Evolutionary conservation across 1,140 invertebrate genomes (phyloP), one percentile per base, ranked within the genome.

Genomic region (Eulimnadia texana): DNA sequence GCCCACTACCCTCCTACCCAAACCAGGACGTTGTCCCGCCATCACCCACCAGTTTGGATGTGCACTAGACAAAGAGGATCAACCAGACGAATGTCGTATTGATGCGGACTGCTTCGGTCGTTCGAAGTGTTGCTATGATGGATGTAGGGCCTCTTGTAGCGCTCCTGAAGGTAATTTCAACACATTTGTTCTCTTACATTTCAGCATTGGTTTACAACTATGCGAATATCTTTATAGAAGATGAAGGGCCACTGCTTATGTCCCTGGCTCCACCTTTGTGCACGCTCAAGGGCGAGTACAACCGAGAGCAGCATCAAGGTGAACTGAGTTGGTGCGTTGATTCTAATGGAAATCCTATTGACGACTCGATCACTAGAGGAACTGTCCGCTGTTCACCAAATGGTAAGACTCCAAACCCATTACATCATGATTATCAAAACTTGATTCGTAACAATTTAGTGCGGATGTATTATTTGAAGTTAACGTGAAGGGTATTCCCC

Each of bases 271-370:
- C 71, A 27, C 72, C 72, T 2, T 58, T 63, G 3, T 74, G 72
- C 65, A 64, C 64, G 11, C 52, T 62, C 20, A 66, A 67, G 58
- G 73, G 72, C 6, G 65, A 66, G 0, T 74, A 71, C 59, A 63
- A 65, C 3, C 64, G 66, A 11, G 66, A 67, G 23, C 73, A 74
- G 63, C 64, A 65, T 16, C 68, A 70, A 63, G 71, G 69, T 19
- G 70, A 69, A 19, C 64, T 73, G 6, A 64, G 64, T 10, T 74
- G 71, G 72, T 74, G 73, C 63, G 71, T 74, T 3, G 67, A 71
- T 50, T 23, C 65, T 9, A 62, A 66, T 25, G 73, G 73, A 49
- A 62, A 61, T 33, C 72, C 73, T 3, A 50, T 71, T 22, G 66
- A 69, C 33, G 65, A 70, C 22, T 68, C 72, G 3, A 54, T 74